Base-by-base conservation (phyloP, 2,113 vertebrate genomes). In the Brachyistius frenatus region DNA sequence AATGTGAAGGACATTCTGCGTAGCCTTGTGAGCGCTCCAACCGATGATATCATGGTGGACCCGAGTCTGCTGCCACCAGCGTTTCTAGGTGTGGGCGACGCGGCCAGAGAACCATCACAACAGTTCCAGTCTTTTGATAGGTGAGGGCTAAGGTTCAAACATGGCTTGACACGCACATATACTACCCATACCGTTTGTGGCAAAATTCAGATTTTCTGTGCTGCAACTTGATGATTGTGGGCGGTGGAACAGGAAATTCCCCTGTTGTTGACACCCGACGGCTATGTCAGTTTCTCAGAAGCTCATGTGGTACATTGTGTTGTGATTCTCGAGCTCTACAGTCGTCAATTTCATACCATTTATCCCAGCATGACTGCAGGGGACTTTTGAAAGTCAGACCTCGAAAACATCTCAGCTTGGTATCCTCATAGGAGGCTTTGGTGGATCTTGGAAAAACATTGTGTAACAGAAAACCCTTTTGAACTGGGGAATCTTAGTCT, bases 1-100 rank as follows among this genome's bases (percentile, higher is more conserved):
- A 99, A 97, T 44, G 97, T 99, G 39, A 98, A 97, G 88, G 98
- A 99, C 86, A 99, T 99, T 76, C 93, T 99, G 71, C 95, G 98
- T 74, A 99, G 98, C 89, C 92, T 99, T 23, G 97, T 99, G 52
- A 97, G 95, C 83, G 71, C 90, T 2, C 95, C 96, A 3, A 89
- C 94, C 44, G 97, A 97, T 64, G 96, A 96, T 46, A 64, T 96
- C 69, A 83, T 92, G 5, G 94, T 94, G 80, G 97, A 98, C 63
- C 86, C 97, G 23, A 83, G 92, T 62, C 92, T 99, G 49, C 92
- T 98, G 82, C 96, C 96, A 0, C 94, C 96, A 1, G 0, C 95
- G 5, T 97, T 98, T 82, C 92, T 99, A 1, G 97, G 97, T 15
- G 90, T 96, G 49, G 93, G 95, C 0, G 96, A 97, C 1, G 80